A percentile compares a stretch with the other conserved stretches of the same genome.
Evolutionary conservation across 2,888 invertebrate genomes (phyloP).

Genomic region (Drosophila peninsularis): DNA sequence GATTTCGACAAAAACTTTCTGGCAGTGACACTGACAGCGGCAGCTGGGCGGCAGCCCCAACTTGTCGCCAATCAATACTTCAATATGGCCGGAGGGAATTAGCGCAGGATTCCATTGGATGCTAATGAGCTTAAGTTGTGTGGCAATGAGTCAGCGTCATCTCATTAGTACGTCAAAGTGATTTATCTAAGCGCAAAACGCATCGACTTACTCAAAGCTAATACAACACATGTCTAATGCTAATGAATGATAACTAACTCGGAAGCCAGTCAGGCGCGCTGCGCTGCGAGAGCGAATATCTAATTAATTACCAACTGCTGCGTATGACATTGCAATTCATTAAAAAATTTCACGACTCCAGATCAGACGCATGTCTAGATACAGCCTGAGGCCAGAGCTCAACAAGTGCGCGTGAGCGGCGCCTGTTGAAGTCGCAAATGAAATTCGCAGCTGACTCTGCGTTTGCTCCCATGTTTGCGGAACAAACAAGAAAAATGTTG

Average conservation of each 20-base stretch:
- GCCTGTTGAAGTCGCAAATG: slow-evolving; percentile 44
- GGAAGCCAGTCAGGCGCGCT: slow-evolving; percentile 11
- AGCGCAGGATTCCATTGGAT: slow-evolving; percentile 13
- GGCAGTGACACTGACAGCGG: slow-evolving; percentile 24
- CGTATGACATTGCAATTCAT: slow-evolving; percentile 61
- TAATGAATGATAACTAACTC: slow-evolving; percentile 44
- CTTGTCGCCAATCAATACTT: too few species aligned
- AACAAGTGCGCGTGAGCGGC: slow-evolving; percentile 65
- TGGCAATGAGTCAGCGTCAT: slow-evolving; percentile 42
- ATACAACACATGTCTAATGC: slow-evolving; percentile 50
- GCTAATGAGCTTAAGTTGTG: slow-evolving; percentile 51
- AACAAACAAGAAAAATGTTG: slow-evolving; percentile 68
- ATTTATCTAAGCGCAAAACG: slow-evolving; percentile 46
- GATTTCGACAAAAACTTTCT: slow-evolving; percentile 58
- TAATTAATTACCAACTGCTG: slow-evolving; percentile 61
- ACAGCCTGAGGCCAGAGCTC: slow-evolving; percentile 42
- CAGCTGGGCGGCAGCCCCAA: slow-evolving; percentile 30
- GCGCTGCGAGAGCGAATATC: background rate
- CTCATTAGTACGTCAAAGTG: slow-evolving; percentile 47
- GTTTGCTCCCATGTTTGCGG: slow-evolving; percentile 57
- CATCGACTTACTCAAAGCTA: slow-evolving; percentile 24
- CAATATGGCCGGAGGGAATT: slow-evolving; percentile 28
- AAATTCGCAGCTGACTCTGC: slow-evolving; percentile 61
- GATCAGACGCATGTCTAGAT: slow-evolving; percentile 27
- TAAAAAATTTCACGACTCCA: slow-evolving; percentile 32